phyloP scores from a whole-genome alignment of 2,113 vertebrate genomes.

The Elachura formosa region DNA sequence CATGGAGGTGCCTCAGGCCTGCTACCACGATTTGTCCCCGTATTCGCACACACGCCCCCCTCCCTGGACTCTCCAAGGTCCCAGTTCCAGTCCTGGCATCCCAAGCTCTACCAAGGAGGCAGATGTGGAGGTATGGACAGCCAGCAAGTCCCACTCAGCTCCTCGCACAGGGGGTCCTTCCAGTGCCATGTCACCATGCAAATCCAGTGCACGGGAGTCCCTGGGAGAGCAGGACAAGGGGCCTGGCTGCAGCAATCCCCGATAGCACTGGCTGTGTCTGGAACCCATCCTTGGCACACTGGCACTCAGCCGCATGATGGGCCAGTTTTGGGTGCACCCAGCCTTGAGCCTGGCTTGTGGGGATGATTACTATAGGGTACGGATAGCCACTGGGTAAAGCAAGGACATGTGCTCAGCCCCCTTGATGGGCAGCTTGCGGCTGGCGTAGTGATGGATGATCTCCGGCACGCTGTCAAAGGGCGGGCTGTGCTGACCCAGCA shows the following conservation, averaged over 20 bases:
- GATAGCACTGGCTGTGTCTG: not conserved
- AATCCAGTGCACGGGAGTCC: not conserved
- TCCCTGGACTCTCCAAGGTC: not conserved
- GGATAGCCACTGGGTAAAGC: constrained; percentile 94
- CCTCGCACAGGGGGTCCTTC: not conserved
- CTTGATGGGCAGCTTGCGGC: constrained; percentile 97
- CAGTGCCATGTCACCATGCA: not conserved
- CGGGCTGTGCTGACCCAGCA: constrained; percentile 96
- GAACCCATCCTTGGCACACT: not conserved
- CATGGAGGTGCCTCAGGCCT: not conserved
- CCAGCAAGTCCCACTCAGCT: not conserved
- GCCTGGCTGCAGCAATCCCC: not conserved
- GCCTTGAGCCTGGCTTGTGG: not conserved
- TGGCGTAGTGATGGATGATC: constrained; percentile 96
- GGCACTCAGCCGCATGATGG: not conserved
- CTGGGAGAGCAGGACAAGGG: not conserved
- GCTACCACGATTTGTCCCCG: not conserved
- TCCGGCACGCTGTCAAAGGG: constrained; percentile 94
- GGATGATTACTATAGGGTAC: constrained; percentile 82
- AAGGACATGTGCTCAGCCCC: constrained; percentile 97
- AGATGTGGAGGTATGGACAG: not conserved
- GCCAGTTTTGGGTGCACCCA: not conserved
- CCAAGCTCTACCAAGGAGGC: not conserved
- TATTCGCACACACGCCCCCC: not conserved
- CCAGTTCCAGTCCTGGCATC: not conserved